Conservation (phyloP, 2,113 vertebrate genomes). For the Anhinga rufa region DNA sequence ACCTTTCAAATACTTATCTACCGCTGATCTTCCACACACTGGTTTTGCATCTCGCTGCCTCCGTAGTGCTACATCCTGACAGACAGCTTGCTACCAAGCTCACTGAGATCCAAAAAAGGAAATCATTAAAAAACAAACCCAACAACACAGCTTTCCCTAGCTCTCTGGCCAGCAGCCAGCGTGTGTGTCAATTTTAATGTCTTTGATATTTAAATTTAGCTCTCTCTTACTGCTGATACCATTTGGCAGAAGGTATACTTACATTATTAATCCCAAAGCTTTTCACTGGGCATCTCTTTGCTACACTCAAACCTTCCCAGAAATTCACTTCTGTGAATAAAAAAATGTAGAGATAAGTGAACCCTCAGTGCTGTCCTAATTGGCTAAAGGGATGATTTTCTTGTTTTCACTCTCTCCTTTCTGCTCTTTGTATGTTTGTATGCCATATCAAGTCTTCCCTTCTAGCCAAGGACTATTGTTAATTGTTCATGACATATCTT, state of each 20-base stretch:
- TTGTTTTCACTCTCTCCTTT: neutral
- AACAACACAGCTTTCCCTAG: neutral
- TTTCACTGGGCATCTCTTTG: neutral
- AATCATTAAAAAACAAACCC: slow-evolving; percentile 7
- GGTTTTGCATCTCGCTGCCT: neutral
- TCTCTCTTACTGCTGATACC: neutral
- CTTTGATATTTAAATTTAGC: slow-evolving; percentile 58
- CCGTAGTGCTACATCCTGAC: neutral
- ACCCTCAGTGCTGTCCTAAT: neutral
- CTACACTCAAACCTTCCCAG: neutral
- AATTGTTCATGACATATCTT: neutral
- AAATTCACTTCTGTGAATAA: neutral
- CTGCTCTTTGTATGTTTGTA: neutral
- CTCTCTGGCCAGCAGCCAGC: slow-evolving; percentile 22
- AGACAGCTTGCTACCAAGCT: neutral
- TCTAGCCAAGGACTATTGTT: neutral
- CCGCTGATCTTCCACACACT: neutral
- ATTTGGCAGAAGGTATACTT: slow-evolving; percentile 31
- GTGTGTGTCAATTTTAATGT: slow-evolving; percentile 42
- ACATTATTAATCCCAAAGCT: slow-evolving; percentile 3
- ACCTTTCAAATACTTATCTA: neutral
- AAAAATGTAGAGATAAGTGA: neutral
- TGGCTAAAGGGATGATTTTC: neutral
- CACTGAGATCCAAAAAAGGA: neutral
- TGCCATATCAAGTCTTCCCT: neutral